Evolutionary conservation across 37 sponge, comb jelly and placozoan species (phyloP), one percentile per base, ranked within the genome.

Genomic region (Oopsacas minuta): DNA sequence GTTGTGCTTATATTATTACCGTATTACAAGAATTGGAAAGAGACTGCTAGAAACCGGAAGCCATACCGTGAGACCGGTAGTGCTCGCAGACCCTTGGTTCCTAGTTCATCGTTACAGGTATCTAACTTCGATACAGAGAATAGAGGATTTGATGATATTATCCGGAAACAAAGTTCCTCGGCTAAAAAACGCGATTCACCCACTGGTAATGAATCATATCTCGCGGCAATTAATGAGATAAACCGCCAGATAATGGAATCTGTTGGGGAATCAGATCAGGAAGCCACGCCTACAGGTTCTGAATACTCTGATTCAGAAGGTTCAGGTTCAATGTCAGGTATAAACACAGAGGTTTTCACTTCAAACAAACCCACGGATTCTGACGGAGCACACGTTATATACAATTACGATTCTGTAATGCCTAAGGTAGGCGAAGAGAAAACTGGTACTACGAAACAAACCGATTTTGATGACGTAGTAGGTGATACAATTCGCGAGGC

Each of bases 401-500:
- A 61, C 30, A 61, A 61, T n/a, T 61, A 61, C 22, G 75, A 61
- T n/a, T 61, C 75, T 61, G 22, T 61, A 10, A 61, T 61, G 75
- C 75, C 75, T 7, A 61, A n/a, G 28, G 75, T 61, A 5, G 75
- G 75, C 22, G 75, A 61, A 12, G 75, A 61, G 75, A 61, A n/a
- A n/a, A 61, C 75, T 12, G 51, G 51, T 22, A 46, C 51, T 12
- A 61, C 75, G 32, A 61, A 61, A 61, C 75, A 61, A n/a, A 61
- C 75, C 22, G 75, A 61, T n/a, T 61, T 61, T 34, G 75, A 61
- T 61, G 75, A 61, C 7, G 75, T 25, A 25, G 7, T 61, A 12
- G 75, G 75, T 61, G 75, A 61, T 61, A 61, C 75, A 61, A 61
- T 61, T n/a, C 75, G 75, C 75, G 75, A 61, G 75, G 75, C 75